Conservation (phyloP, 2,113 vertebrate genomes). For the Chloebia gouldiae region DNA sequence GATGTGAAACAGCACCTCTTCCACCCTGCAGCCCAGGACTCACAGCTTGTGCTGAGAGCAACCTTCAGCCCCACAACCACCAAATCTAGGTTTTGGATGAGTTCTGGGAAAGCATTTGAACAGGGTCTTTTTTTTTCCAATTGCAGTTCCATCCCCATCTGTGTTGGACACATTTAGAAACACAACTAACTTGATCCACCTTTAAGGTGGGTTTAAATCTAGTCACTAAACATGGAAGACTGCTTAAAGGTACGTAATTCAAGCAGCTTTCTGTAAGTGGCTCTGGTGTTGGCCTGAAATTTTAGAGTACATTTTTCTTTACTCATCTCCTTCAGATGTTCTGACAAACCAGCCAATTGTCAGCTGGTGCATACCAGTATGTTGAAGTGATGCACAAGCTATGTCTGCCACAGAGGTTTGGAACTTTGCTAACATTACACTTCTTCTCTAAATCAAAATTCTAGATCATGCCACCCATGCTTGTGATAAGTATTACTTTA, state of each 20-base stretch:
- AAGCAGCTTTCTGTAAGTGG: not conserved
- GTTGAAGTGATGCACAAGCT: not conserved
- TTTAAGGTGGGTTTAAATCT: not conserved
- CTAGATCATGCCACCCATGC: not conserved
- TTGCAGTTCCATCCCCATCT: not conserved
- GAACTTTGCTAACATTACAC: not conserved
- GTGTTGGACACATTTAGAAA: not conserved
- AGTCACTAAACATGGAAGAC: not conserved
- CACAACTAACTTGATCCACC: not conserved
- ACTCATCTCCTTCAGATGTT: not conserved
- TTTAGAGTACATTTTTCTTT: not conserved
- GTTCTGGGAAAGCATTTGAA: not conserved
- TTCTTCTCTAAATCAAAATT: not conserved
- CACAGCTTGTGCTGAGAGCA: not conserved
- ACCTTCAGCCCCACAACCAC: not conserved
- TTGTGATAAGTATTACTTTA: not conserved
- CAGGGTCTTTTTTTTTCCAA: not conserved
- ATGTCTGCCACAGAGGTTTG: not conserved
- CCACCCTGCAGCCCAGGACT: not conserved
- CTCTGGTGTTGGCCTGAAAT: not conserved
- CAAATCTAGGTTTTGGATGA: not conserved
- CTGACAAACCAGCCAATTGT: not conserved
- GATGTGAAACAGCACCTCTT: not conserved
- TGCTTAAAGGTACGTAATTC: not conserved
- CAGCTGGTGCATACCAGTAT: accelerated